Base-by-base conservation (phyloP, 2,113 vertebrate genomes). In the Garra rufa region DNA sequence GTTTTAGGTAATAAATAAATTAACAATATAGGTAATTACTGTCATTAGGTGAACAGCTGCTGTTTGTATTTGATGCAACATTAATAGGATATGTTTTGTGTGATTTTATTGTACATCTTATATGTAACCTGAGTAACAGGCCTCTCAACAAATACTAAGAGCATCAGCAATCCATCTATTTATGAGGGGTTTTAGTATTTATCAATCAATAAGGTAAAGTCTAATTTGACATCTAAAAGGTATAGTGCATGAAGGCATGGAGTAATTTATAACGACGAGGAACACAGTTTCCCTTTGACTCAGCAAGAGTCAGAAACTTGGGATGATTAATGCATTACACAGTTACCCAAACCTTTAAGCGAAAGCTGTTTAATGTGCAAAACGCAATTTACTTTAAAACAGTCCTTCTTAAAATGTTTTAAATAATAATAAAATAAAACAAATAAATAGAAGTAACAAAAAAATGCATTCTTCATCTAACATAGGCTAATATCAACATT, bases 1-100 rank as follows among this genome's bases (percentile, higher is more conserved):
- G 67, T 83, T 84, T 86, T 30, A 70, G 61, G 28, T 73, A 52
- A 83, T 67, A 83, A 83, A 76, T 78, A 79, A 83, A 83, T 79
- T 24, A 84, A 48, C 74, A 84, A 70, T 84, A 67, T 55, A 78
- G 59, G 15, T 13, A 70, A 84, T 84, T 70, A 57, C 50, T 11
- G 6, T 84, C 63, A 78, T 78, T 84, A 78, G 34, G 26, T 48
- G 59, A 80, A 50, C 78, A 80, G 59, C 61, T 52, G 63, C 46
- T 82, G 69, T 57, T 48, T 81, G 46, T 55, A 69, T 77, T 77
- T 69, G 28, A 77, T 84, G 30, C 73, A 84, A 77, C 61, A 77
- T 84, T 69, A 46, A 78, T 78, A 77, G 75, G 50, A 14, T 77
- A 69, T 57, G 76, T 65, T 70, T 84, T 52, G 34, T 55, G 14